A percentile compares a stretch with the other conserved stretches of the same genome.
Conservation (phyloP, 2,113 vertebrate genomes). For the Mormoops blainvillei region DNA sequence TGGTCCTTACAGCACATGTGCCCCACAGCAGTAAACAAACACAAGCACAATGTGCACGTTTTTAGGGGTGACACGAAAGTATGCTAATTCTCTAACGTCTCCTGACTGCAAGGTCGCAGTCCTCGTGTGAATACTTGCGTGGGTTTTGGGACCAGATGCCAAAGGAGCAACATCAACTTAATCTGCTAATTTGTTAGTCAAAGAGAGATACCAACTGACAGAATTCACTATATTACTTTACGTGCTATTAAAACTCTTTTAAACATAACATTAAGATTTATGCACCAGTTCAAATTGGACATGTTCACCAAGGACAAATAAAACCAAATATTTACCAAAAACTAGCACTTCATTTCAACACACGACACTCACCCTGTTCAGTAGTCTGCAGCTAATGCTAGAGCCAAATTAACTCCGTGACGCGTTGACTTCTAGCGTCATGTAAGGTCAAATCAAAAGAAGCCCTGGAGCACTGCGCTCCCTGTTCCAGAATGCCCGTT, state of each 20-base stretch:
- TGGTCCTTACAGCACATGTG: not conserved
- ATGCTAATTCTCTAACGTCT: not conserved
- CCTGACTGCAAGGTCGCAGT: not conserved
- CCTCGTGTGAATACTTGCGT: not conserved
- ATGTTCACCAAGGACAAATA: not conserved
- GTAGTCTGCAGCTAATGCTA: not conserved
- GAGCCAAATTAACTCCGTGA: not conserved
- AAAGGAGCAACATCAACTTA: not conserved
- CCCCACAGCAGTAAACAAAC: not conserved
- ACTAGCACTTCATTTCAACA: not conserved
- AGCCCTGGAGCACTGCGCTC: not conserved
- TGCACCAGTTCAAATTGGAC: not conserved
- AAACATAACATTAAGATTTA: not conserved
- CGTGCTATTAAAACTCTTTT: not conserved
- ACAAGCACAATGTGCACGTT: not conserved
- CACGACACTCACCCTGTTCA: not conserved
- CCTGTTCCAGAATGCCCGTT: not conserved
- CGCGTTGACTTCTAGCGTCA: accelerated
- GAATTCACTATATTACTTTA: not conserved
- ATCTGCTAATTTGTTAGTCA: not conserved
- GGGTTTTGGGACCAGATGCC: not conserved
- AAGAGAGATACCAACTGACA: not conserved
- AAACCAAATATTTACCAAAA: not conserved
- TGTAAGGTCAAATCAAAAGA: not conserved
- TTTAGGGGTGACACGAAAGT: not conserved